phyloP scores from a whole-genome alignment of 2,888 invertebrate genomes.

The Stramonita haemastoma region DNA sequence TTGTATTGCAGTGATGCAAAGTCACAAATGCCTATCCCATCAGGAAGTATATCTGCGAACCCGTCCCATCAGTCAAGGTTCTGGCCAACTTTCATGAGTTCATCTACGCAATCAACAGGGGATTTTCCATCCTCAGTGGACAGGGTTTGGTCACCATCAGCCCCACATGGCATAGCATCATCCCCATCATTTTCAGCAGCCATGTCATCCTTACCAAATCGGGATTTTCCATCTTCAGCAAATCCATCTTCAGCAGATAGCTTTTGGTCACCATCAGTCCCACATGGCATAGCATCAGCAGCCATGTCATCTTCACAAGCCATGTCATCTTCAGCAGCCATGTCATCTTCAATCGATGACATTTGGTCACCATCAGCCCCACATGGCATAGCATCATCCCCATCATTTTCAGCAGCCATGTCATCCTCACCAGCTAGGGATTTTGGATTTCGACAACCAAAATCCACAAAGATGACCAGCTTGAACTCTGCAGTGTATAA shows the following conservation, averaged over 20 bases:
- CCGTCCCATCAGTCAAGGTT: background rate
- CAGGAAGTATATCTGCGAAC: too few relatives aligned
- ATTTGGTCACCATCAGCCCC: background rate
- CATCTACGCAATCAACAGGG: background rate
- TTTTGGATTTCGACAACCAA: background rate
- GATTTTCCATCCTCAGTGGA: background rate
- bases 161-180: background rate
- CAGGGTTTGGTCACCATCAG: background rate
- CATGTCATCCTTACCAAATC: background rate
- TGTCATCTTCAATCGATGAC: background rate
- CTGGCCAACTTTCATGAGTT: background rate
- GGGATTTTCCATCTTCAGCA: too few relatives aligned
- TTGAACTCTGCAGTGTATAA: background rate
- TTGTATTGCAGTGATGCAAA: background rate
- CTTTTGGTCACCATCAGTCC: background rate
- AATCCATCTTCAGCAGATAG: too few relatives aligned
- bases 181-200: background rate
- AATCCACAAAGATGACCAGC: background rate
- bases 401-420: background rate
- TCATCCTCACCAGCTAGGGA: background rate
- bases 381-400: background rate
- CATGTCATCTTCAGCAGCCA: too few relatives aligned
- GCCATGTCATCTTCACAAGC: background rate
- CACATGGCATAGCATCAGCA: background rate
- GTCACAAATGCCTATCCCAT: background rate